phyloP scores from a whole-genome alignment of 2,888 invertebrate species.

The Acrobasis suavella region DNA sequence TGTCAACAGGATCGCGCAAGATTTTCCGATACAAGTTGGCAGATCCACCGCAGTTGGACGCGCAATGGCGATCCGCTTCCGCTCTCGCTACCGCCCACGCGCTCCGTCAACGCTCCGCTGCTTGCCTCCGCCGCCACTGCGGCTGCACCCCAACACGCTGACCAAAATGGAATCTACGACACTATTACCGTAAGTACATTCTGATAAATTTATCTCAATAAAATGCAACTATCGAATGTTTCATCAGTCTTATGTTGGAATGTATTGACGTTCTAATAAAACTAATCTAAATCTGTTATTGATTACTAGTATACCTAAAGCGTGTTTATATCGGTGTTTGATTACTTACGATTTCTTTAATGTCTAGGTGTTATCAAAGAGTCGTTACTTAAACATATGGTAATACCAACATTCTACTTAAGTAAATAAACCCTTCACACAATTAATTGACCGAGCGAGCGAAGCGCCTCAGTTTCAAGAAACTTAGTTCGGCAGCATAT shows the following conservation, averaged over 20 bases:
- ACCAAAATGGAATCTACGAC: constrained; percentile 76
- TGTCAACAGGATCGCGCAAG: constrained; percentile 84
- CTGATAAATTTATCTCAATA: constrained; percentile 29
- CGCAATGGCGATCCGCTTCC: constrained; percentile 75
- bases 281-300: constrained; percentile 13
- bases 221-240: background rate
- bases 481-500: too few relatives aligned
- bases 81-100: constrained; percentile 62
- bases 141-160: constrained; percentile 50
- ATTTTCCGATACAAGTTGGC: constrained; percentile 89
- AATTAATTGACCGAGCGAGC: too few relatives aligned
- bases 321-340: constrained; percentile 36
- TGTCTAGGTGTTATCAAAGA: background rate
- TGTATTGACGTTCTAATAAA: constrained; percentile 8
- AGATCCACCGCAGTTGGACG: constrained; percentile 87
- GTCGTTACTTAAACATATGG: too few relatives aligned
- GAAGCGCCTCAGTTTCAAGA: too few relatives aligned
- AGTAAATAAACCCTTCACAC: constrained; percentile 31
- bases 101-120: constrained; percentile 49
- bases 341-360: background rate
- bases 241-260: constrained; percentile 3
- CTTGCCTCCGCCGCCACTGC: constrained; percentile 48
- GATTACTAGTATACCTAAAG: constrained; percentile 7
- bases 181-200: constrained; percentile 68
- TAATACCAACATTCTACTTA: too few relatives aligned